Evolutionary conservation across 1,140 invertebrate species (phyloP).

Genomic region (Coptotermes formosanus): DNA sequence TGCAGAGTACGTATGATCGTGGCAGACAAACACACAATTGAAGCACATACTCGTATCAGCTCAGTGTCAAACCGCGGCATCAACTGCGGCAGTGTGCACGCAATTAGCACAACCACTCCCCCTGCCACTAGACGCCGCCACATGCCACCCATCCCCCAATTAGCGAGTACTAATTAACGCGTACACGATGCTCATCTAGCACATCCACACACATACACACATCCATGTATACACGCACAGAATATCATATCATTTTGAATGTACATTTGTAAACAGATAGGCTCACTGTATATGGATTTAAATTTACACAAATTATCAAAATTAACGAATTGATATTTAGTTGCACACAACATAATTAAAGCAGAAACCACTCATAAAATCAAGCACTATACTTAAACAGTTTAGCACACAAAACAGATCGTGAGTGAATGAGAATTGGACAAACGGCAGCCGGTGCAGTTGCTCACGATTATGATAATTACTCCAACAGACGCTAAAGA

Average conservation of each 20-base stretch:
- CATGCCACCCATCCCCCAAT: slow-evolving; percentile 12
- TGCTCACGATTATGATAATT: too few species aligned
- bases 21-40: neutral
- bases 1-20: neutral
- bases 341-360: slow-evolving; percentile 2
- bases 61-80: neutral
- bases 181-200: slow-evolving; percentile 14
- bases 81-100: neutral
- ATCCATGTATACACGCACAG: neutral
- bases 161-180: slow-evolving; percentile 18
- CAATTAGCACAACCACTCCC: slow-evolving; percentile 9
- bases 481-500: too few species aligned
- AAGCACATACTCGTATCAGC: neutral
- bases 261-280: slow-evolving; percentile 14
- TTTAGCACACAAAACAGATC: neutral
- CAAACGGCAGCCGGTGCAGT: neutral
- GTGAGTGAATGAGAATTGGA: neutral
- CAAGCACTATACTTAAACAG: neutral
- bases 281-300: neutral
- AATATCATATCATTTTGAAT: neutral
- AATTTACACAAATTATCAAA: slow-evolving; percentile 18
- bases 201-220: neutral
- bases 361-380: neutral
- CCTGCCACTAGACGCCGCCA: neutral
- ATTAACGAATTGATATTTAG: slow-evolving; percentile 19